Base-by-base conservation (phyloP, 2,797 vertebrate species). In the Gallirallus australis region DNA sequence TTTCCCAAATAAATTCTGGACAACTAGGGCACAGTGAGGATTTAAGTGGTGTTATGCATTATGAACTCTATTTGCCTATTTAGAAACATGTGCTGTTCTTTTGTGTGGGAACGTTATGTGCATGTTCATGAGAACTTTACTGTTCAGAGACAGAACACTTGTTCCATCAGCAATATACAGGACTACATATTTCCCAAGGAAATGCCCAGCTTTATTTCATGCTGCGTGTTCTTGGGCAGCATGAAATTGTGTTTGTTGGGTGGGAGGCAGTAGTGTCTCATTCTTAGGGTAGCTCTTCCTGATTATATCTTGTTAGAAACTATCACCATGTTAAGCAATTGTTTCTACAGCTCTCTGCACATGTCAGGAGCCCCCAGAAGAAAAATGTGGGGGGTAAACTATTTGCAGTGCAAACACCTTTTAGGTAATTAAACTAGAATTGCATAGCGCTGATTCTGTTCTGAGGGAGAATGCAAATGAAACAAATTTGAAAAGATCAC, bases 371-470 rank as follows among this genome's bases (percentile, higher is more conserved):
- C 21, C 94, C 84, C 87, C 68, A 90, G 59, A 53, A 94, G 47
- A 11, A 48, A 65, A 93, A 81, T 53, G 53, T 63, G 80, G 83
- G 30, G 10, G 39, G 50, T 94, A 73, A 82, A 61, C 31, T 77
- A 19, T 57, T 42, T 68, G 87, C 81, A 93, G 64, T 82, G 72
- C 93, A 92, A 92, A 94, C 61, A 73, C 91, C 93, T 94, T 89
- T 79, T 53, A 87, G 65, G 65, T 89, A 94, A 93, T 96, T 96
- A 96, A 79, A 42, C 56, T 86, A 68, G 78, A 53, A 90, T 87
- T 31, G 37, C 64, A 86, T 68, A 89, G 7, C 84, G 82, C 82
- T 94, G 92, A 4, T 63, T 89, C 83, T 91, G 48, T 95, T 96
- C 92, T 65, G 70, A 91, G 92, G 83, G 83, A 89, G 89, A 96